Conservation (phyloP, 2,888 invertebrate species). For the Chrysolina americana region DNA sequence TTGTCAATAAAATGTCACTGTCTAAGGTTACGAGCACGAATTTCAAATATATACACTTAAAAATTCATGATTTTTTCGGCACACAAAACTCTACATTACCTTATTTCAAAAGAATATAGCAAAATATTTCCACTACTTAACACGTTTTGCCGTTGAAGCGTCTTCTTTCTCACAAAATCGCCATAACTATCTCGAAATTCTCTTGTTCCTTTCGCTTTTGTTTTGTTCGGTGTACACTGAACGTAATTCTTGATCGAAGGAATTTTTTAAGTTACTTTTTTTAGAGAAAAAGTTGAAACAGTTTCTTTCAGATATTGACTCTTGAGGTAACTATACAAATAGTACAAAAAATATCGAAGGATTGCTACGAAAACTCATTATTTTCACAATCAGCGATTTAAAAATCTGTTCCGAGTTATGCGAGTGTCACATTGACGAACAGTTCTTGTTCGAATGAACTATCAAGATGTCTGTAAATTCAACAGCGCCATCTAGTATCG, state of each 20-base stretch:
- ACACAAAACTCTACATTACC: constrained; percentile 25
- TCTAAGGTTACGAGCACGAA: constrained; percentile 43
- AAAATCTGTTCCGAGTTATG: neutral
- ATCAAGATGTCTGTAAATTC: neutral
- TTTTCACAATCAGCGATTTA: neutral
- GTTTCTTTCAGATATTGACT: neutral
- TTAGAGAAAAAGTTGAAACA: neutral
- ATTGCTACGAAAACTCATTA: neutral
- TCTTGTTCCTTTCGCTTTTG: constrained; percentile 33
- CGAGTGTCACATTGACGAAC: neutral
- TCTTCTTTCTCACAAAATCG: constrained; percentile 47
- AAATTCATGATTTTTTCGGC: constrained; percentile 27
- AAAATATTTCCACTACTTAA: constrained; percentile 30
- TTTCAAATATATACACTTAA: constrained; percentile 37
- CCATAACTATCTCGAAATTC: constrained; percentile 43
- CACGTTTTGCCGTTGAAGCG: constrained; percentile 36
- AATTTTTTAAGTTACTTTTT: neutral
- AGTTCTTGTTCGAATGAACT: neutral
- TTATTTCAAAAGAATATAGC: constrained; percentile 13
- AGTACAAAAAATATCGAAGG: no score
- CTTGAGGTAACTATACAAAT: neutral
- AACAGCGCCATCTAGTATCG: neutral
- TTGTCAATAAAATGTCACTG: constrained; percentile 52
- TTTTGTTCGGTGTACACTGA: constrained; percentile 23
- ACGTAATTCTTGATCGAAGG: neutral